A percentile compares a stretch with the other conserved stretches of the same genome.
These are phyloP conservation scores for Panurus biarmicus DNA, from an alignment of 2,113 vertebrate species.

Conservation along the genomic window DNA sequence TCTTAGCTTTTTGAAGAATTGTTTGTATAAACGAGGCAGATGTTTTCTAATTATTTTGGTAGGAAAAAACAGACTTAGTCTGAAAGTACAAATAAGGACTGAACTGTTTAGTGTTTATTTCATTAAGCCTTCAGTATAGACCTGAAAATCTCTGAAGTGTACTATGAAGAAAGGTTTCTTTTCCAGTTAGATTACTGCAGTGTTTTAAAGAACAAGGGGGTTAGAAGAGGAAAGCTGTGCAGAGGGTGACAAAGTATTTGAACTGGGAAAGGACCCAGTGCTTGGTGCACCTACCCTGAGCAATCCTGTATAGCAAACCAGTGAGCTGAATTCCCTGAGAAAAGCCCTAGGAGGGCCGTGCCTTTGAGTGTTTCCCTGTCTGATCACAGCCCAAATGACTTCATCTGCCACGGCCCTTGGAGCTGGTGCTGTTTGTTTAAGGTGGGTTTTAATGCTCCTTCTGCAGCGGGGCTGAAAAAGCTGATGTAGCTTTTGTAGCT, in stretches of 20 bases:
- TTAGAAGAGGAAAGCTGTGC: background rate
- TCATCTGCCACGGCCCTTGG: background rate
- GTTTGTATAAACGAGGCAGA: background rate
- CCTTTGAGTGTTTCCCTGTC: background rate
- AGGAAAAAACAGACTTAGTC: background rate
- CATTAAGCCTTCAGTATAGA: background rate
- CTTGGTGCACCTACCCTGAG: background rate
- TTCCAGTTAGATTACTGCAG: background rate
- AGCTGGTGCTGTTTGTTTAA: background rate
- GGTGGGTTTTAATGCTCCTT: background rate
- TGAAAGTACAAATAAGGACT: background rate
- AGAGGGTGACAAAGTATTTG: background rate
- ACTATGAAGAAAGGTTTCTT: background rate
- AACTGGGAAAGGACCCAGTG: background rate
- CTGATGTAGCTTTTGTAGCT: too few relatives aligned
- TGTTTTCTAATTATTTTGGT: background rate
- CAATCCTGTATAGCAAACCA: background rate
- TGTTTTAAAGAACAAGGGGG: background rate
- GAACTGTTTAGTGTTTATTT: background rate
- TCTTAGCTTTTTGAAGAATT: background rate
- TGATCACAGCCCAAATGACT: background rate
- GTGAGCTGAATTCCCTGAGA: background rate
- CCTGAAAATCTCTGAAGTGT: background rate
- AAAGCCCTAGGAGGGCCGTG: fast-evolving
- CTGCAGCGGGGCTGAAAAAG: background rate